Evolutionary conservation across 2,797 vertebrate genomes (phyloP).

Genomic region (Poeciliopsis turneri): DNA sequence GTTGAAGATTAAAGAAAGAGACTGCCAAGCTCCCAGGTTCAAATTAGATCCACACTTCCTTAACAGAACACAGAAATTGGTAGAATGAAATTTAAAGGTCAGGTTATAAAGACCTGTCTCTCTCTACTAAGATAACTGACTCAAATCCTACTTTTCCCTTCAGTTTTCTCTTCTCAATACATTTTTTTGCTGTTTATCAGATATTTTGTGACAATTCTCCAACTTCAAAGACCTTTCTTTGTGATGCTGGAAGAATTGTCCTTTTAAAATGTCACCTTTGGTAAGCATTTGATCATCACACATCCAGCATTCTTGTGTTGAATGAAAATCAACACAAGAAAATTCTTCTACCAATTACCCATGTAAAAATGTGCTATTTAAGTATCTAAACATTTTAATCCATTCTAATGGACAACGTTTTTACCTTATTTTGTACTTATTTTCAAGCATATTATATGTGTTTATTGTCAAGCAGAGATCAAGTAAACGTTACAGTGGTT

Average conservation of each 20-base stretch:
- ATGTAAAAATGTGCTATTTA: too few relatives aligned
- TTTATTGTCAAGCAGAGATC: too few relatives aligned
- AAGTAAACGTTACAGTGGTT: background rate
- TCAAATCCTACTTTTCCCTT: constrained; percentile 16
- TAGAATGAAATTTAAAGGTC: constrained; percentile 78
- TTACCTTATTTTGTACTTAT: too few relatives aligned
- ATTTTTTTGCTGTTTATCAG: constrained; percentile 10
- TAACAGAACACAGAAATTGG: constrained; percentile 78
- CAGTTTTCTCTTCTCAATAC: constrained; percentile 26
- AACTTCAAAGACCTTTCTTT: constrained; percentile 37
- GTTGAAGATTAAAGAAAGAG: constrained; percentile 76
- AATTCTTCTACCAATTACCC: background rate
- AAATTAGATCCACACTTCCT: constrained; percentile 81
- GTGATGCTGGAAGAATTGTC: constrained; percentile 4
- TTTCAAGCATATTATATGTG: too few relatives aligned
- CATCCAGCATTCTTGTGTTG: too few relatives aligned
- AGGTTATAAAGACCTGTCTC: constrained; percentile 48
- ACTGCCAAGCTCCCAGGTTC: constrained; percentile 67
- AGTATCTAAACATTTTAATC: too few relatives aligned
- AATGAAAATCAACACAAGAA: background rate
- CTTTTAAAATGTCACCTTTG: background rate
- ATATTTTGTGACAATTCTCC: constrained; percentile 12
- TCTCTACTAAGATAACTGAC: constrained; percentile 18
- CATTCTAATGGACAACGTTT: too few relatives aligned
- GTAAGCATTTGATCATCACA: constrained; percentile 3